Evolutionary conservation across 2,797 vertebrate species (phyloP).

Genomic region (Sebastes melanostomus): DNA sequence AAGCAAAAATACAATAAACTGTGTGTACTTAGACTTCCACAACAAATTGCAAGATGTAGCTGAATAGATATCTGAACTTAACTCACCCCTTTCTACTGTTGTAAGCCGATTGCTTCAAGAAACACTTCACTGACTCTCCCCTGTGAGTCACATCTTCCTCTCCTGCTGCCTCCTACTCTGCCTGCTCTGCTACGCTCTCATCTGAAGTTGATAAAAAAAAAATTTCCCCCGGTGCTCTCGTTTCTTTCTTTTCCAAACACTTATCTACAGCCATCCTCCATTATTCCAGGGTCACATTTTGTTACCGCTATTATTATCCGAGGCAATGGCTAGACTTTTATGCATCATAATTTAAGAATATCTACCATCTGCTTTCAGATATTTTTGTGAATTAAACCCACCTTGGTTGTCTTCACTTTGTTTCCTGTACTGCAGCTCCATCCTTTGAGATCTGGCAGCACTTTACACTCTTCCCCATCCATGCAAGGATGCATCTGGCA

Average conservation of each 20-base stretch:
- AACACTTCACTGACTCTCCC: constrained; percentile 48
- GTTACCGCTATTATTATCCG: constrained; percentile 2
- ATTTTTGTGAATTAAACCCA: constrained; percentile 61
- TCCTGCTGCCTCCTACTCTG: constrained; percentile 41
- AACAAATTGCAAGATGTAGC: constrained; percentile 17
- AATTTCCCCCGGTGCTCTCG: constrained; percentile 15
- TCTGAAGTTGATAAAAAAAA: constrained; percentile 47
- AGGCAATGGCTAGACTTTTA: neutral
- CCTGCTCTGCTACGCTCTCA: constrained; percentile 39
- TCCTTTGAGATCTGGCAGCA: constrained; percentile 95
- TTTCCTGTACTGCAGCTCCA: constrained; percentile 99
- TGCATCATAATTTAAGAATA: neutral
- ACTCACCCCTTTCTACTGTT: constrained; percentile 24
- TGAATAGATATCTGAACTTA: constrained; percentile 44
- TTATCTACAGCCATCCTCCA: neutral
- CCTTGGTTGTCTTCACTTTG: constrained; percentile 98
- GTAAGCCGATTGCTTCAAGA: constrained; percentile 45
- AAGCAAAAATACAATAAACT: constrained; percentile 29
- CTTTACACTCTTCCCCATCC: constrained; percentile 94
- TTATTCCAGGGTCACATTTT: constrained; percentile 30
- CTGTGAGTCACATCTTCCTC: constrained; percentile 55
- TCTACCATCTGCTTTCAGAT: neutral
- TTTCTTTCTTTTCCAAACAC: constrained; percentile 28
- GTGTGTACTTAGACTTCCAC: neutral
- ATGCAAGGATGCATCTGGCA: constrained; percentile 99